Evolutionary conservation across 2,113 vertebrate genomes (phyloP), one percentile per base, ranked within the genome.

Genomic region (Dromiciops gliroides): DNA sequence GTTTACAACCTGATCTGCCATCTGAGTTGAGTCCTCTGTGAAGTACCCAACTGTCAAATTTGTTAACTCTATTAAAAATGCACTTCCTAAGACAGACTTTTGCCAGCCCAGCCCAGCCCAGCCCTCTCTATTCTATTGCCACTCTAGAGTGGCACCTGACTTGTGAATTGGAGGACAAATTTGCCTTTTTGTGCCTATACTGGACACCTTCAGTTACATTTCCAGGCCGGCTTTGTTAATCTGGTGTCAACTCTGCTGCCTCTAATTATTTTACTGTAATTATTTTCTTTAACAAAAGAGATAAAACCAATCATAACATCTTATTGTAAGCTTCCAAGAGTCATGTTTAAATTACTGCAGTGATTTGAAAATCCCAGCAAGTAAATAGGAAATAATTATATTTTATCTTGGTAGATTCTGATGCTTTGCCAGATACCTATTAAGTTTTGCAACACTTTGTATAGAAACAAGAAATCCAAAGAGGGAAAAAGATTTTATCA

Each of bases 201-300:
- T 97, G 25, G 0, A 97, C 95, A 97, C 97, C 52, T 48, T 96
- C 95, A 95, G 97, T 95, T 94, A 44, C 92, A 75, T 48, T 60
- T 89, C 97, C 96, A 97, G 94, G 92, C 95, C 88, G 93, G 92
- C 92, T 98, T 94, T 96, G 93, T 90, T 16, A n/a, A 97, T 92
- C 96, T 96, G 50, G 1, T 95, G 95, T 94, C 93, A 96, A 94
- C 94, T 98, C 96, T 90, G 89, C 93, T 11, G 9, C 67, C 89
- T 97, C 97, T 97, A 92, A 95, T 83, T 95, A 97, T 97, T 98
- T 98, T 95, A 95, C 95, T 96, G 96, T 97, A 97, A 97, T 97
- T 97, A 93, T 97, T 98, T 98, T 98, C 97, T 97, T 98, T 97
- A 93, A 98, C 92, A 98, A 97, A 97, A 96, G 96, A 97, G 95